Base-by-base conservation (phyloP, 1,140 invertebrate genomes). In the Epicauta chinensis region DNA sequence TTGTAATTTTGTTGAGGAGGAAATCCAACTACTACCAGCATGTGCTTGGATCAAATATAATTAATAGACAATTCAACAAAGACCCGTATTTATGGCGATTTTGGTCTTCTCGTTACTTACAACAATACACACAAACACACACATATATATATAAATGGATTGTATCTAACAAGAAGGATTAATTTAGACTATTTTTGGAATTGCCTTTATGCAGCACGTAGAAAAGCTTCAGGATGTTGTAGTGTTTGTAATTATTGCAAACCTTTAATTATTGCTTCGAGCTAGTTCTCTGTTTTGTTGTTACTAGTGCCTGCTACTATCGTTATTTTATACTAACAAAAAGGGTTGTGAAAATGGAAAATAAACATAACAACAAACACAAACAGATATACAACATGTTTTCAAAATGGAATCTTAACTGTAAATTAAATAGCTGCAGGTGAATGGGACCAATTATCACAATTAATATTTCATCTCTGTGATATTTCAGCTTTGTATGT, bases 191-290 rank as follows among this genome's bases (percentile, higher is more conserved):
- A 23, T 23, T 23, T 23, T 23, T 23, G 23, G 23, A 23, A 23
- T 23, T 23, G 23, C 4, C 23, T 23, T 23, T 23, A 23, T 23
- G 23, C 23, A 23, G 23, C 23, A 23, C 23, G 23, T 23, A 7
- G 17, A 23, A 23, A 2, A 23, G 23, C 23, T 23, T 7, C 23
- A 23, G 23, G 7, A 23, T 7, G 7, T 37, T 42, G 11, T 39
- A 12, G 40, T 13, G 38, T 16, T 43, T 30, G 45, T 54, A 54
- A 54, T 54, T 54, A 54, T 49, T 38, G 12, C 34, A 41, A 49
- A 54, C 55, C 46, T 53, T 50, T 57, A 57, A 57, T 57, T 57
- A 57, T 57, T 43, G 55, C 55, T 51, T 30, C 14, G 16, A 40
- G 51, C 37, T 36, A 1, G 2, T 30, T 36, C 38, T 31, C 10